phyloP scores from a whole-genome alignment of 1,140 invertebrate genomes.

The Meloidogyne chitwoodi region DNA sequence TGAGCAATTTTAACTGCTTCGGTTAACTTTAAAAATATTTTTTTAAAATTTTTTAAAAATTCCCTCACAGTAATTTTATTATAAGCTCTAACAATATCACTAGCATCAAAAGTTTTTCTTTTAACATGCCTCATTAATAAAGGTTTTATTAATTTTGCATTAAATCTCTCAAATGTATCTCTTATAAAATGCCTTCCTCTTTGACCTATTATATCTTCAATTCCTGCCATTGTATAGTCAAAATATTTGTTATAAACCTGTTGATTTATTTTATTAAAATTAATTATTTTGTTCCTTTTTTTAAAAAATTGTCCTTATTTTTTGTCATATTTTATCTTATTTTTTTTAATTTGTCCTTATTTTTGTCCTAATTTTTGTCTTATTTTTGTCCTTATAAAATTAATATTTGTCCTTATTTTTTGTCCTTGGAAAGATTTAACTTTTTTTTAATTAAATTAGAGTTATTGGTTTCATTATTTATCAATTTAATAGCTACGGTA shows the following conservation, averaged over 20 bases:
- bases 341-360: no score
- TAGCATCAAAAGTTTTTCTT: constrained; percentile 43
- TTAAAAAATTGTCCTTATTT: no score
- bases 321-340: no score
- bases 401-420: no score
- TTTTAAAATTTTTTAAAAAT: background rate
- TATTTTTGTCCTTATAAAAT: no score
- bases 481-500: no score
- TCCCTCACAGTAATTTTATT: constrained; percentile 44
- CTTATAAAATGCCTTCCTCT: constrained; percentile 34
- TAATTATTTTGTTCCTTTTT: no score
- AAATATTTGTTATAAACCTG: constrained; percentile 37
- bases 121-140: constrained; percentile 47
- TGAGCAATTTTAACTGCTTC: constrained; percentile 43
- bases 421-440: no score
- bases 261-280: background rate
- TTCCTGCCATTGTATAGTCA: constrained; percentile 47
- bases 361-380: no score
- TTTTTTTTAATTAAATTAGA: no score
- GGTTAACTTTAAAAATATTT: constrained; percentile 13
- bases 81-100: constrained; percentile 48
- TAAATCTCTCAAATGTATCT: constrained; percentile 50
- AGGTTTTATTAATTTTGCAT: constrained; percentile 52
- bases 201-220: constrained; percentile 42
- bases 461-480: no score